Evolutionary conservation across 1,140 invertebrate species (phyloP), one percentile per base, ranked within the genome.

Genomic region (Medauroidea extradentata): DNA sequence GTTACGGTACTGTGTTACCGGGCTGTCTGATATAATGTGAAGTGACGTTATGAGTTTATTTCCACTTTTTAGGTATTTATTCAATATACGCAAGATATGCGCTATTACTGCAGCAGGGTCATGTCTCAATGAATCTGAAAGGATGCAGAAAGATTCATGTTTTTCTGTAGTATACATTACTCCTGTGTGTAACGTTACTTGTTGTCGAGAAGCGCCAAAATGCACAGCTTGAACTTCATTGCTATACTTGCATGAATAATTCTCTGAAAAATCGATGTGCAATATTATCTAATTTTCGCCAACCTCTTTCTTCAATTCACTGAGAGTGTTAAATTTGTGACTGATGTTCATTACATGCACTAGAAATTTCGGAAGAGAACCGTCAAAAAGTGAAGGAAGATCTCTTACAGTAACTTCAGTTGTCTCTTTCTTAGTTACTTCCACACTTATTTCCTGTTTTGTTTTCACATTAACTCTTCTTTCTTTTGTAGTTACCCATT

Each of bases 241-340:
- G 64, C 21, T 41, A 57, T 64, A 66, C 48, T 64, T 64, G 27
- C 62, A 63, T 3, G 29, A 56, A 50, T 64, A 64, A 59, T 65
- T 65, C 57, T 61, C 62, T 52, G 58, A 63, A 43, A 64, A 66
- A 34, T 66, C 62, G 25, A 66, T 62, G 13, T 62, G 48, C 18
- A 61, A 1, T 49, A 27, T 43, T 49, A 58, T 61, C 13, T 63
- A 51, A 53, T 63, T 39, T 11, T 19, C n/a, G 16, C 39, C 16
- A 27, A 63, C 38, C 16, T 14, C n/a, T 7, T 61, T 23, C 25
- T 16, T 43, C 19, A 62, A 53, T 57, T 54, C 46, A 49, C 51
- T 53, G 11, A 49, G 51, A 21, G 29, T 13, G 8, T 52, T 63
- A 23, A 55, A 49, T 48, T 63, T 54, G 38, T 61, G 62, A 52